phyloP scores from a whole-genome alignment of 2,797 vertebrate genomes.

The Lindbergichthys nudifrons region DNA sequence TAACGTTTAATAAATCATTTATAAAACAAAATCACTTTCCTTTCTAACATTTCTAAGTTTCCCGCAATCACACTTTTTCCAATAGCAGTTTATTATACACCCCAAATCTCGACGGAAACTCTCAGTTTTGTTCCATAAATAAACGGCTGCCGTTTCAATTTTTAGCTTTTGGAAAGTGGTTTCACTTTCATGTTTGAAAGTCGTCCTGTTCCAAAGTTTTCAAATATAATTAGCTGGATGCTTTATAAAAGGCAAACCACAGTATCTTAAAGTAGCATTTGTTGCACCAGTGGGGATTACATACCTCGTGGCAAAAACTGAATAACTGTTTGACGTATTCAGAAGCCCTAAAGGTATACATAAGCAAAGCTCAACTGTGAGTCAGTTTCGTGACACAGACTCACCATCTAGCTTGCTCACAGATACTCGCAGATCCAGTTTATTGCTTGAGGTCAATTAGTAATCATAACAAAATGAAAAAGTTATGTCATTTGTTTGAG shows the following conservation, averaged over 20 bases:
- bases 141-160: conserved; percentile 3
- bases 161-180: conserved; percentile 12
- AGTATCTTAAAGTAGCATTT: conserved; percentile 30
- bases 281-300: conserved; percentile 6
- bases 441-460: not conserved
- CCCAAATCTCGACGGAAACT: not conserved
- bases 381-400: conserved; percentile 18
- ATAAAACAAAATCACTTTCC: not conserved
- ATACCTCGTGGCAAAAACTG: not conserved
- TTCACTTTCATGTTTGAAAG: not conserved
- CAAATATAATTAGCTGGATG: conserved; percentile 6
- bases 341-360: conserved; percentile 21
- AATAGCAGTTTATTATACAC: not conserved
- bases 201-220: conserved; percentile 12
- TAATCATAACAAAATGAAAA: not conserved
- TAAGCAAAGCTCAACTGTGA: conserved; percentile 11
- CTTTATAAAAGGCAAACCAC: conserved; percentile 16
- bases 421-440: not conserved
- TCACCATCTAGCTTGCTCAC: not conserved
- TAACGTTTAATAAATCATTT: too few relatives aligned
- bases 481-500: not conserved
- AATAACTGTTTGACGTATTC: conserved; percentile 2
- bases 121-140: conserved; percentile 19
- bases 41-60: not conserved
- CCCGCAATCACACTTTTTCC: not conserved